Evolutionary conservation across 2,113 vertebrate species (phyloP).

Genomic region (Meleagris gallopavo): DNA sequence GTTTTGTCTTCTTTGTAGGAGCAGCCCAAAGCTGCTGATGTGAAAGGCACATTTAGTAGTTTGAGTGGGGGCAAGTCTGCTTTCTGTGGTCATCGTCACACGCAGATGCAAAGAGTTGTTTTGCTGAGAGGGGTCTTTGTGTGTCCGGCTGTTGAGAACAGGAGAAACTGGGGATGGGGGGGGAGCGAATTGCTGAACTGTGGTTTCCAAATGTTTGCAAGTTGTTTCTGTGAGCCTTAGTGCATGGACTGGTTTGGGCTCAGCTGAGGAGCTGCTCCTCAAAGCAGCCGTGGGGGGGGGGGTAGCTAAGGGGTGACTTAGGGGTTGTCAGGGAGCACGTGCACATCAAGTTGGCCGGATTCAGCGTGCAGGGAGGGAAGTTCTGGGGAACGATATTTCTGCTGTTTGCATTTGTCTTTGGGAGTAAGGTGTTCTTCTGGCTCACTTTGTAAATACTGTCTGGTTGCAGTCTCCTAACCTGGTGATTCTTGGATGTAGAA

Average conservation of each 20-base stretch:
- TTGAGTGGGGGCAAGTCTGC: not conserved
- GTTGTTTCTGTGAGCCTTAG: not conserved
- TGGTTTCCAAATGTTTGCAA: slow-evolving; percentile 28
- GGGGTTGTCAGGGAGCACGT: not conserved
- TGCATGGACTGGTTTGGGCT: not conserved
- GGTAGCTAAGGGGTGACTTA: not conserved
- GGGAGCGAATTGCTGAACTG: not conserved
- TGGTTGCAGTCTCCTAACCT: slow-evolving; percentile 21
- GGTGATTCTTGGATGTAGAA: not conserved
- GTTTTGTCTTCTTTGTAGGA: not conserved
- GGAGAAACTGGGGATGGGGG: not conserved
- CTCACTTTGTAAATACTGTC: slow-evolving; percentile 42
- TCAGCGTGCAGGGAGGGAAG: not conserved
- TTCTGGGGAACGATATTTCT: slow-evolving; percentile 20
- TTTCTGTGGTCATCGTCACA: slow-evolving; percentile 1
- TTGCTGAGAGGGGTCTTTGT: slow-evolving; percentile 19
- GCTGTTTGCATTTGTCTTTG: slow-evolving; percentile 19
- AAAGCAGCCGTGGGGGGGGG: not conserved
- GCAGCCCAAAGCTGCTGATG: not conserved
- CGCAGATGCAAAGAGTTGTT: not conserved
- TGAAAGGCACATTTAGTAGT: not conserved
- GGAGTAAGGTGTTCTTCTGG: slow-evolving; percentile 32
- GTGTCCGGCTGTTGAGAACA: slow-evolving; percentile 23
- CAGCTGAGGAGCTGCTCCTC: not conserved
- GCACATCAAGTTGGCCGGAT: not conserved